Evolutionary conservation across 2,113 vertebrate genomes (phyloP), one percentile per base, ranked within the genome.

Genomic region (Heteronetta atricapilla): DNA sequence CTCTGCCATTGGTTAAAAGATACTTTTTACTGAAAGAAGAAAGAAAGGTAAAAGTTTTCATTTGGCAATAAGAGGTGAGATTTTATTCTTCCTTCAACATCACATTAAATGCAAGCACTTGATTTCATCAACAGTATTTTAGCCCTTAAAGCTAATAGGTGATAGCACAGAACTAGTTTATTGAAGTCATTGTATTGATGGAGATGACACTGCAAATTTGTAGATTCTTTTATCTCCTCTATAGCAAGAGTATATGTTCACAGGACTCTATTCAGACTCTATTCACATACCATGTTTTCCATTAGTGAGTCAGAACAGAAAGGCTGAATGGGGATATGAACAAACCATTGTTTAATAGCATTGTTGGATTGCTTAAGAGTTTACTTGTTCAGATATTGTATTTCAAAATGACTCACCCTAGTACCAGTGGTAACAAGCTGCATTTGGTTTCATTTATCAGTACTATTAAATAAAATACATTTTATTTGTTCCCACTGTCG

Each of bases 391-490:
- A 72, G 26, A 94, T 86, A 79, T 60, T 93, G 52, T 95, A 42
- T 89, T 94, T 86, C 73, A 79, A 64, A 89, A 94, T 93, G 76
- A 96, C 58, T 95, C 90, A 90, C 72, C 33, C 33, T 53, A 83
- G 40, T 23, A 28, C 73, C 58, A 86, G 73, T 83, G 46, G 84
- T 82, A 79, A 76, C 31, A 88, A 88, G 22, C 28, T 82, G 67
- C 77, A 95, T 96, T 93, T 95, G 90, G 82, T 84, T 95, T 94
- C 44, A 88, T 92, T 93, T 96, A 82, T 96, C 83, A 84, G 60
- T 31, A 33, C 21, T 79, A 34, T 62, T 84, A 90, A 93, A 93
- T 62, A 78, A 86, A 93, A 92, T 64, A 52, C 15, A 70, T 81
- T 31, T 81, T 77, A 56, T 2, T 0, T 68, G 34, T 72, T 13